These are phyloP conservation scores for Syngnathus scovelli DNA, from an alignment of 2,113 vertebrate species.

Conservation along the genomic window DNA sequence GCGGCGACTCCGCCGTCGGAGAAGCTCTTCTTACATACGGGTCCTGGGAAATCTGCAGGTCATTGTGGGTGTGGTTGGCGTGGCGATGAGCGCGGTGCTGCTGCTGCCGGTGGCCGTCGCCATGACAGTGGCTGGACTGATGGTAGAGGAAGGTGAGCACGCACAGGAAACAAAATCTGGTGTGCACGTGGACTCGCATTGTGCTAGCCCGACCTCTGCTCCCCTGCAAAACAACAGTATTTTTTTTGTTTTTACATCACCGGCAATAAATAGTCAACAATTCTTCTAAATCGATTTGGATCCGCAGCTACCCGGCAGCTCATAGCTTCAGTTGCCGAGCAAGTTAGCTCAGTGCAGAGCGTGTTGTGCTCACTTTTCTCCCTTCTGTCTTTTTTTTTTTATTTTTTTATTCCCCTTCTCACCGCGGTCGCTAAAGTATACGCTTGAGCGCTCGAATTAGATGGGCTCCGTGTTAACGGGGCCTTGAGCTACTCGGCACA, in stretches of 20 bases:
- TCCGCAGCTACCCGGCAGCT: too few species aligned
- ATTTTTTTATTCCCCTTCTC: too few species aligned
- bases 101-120: conserved; percentile 67
- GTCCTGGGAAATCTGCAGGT: conserved; percentile 79
- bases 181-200: conserved; percentile 94
- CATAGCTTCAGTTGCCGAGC: too few species aligned
- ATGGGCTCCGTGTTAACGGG: too few species aligned
- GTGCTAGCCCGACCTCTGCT: conserved; percentile 47
- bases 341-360: too few species aligned
- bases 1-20: conserved; percentile 29
- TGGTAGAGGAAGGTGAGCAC: conserved; percentile 91
- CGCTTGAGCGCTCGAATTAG: too few species aligned
- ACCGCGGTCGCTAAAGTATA: too few species aligned
- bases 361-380: too few species aligned
- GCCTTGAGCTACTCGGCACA: not conserved
- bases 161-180: conserved; percentile 95
- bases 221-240: conserved; percentile 41
- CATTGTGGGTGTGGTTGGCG: conserved; percentile 63
- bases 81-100: conserved; percentile 42
- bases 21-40: conserved; percentile 65
- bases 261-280: too few species aligned
- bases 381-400: too few species aligned
- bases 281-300: too few species aligned
- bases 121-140: conserved; percentile 86
- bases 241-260: not conserved